phyloP scores from a whole-genome alignment of 2,113 vertebrate genomes.

The Anoplopoma fimbria region DNA sequence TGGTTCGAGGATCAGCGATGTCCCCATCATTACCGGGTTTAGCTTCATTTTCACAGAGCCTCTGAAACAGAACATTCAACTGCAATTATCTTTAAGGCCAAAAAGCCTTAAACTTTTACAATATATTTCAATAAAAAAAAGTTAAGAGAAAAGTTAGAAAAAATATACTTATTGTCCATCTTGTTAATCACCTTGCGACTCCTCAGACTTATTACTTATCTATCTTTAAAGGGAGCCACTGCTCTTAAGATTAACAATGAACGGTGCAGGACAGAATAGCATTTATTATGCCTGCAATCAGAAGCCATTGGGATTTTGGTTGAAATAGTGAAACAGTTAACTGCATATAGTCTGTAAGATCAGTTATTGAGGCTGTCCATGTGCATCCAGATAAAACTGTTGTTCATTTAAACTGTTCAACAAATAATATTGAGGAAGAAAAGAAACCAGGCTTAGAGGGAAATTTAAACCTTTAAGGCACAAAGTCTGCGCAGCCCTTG shows the following conservation, averaged over 20 bases:
- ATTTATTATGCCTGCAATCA: neutral
- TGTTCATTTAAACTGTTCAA: neutral
- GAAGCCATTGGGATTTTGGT: neutral
- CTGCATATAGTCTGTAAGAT: neutral
- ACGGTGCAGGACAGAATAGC: neutral
- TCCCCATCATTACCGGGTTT: slow-evolving; percentile 50
- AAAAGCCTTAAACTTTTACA: neutral
- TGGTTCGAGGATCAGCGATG: slow-evolving; percentile 58
- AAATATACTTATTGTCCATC: neutral
- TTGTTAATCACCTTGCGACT: neutral
- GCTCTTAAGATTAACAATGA: neutral
- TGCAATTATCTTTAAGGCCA: neutral
- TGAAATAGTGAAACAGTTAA: neutral
- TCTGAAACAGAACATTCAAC: slow-evolving; percentile 70
- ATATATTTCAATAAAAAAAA: neutral
- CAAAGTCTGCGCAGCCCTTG: neutral
- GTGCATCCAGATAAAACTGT: neutral
- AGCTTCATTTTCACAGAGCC: slow-evolving; percentile 58
- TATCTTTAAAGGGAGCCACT: neutral
- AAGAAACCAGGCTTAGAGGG: neutral
- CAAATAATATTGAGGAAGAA: neutral
- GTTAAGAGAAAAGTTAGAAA: neutral
- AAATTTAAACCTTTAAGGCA: neutral
- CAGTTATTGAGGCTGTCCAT: no score
- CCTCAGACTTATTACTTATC: neutral